Evolutionary conservation across 2,113 vertebrate genomes (phyloP), one percentile per base, ranked within the genome.

Genomic region (Entelurus aequoreus): DNA sequence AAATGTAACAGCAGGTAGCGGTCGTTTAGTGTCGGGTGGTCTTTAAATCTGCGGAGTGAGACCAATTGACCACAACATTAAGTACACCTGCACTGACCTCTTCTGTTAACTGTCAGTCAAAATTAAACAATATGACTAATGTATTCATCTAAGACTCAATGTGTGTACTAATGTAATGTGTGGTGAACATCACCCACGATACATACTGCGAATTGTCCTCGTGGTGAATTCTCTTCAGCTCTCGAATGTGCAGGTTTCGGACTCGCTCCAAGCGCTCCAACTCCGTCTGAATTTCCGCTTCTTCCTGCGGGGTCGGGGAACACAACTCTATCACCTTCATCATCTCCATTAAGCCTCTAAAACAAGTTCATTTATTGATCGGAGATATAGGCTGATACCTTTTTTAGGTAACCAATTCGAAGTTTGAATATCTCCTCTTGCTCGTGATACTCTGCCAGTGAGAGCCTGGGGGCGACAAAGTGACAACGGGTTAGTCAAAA

Each of bases 391-490:
- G 53, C 13, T 37, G 1, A 35, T 83, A 96, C 95, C 92, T 98
- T 98, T 91, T 98, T 98, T 77, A 98, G 89, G 76, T 96, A 93
- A 76, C 94, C 94, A 75, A 98, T 88, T 86, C 94, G 88, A 60
- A 98, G 93, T 88, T 96, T 98, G 82, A 98, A 98, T 75, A 98
- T 98, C 85, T 98, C 95, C 63, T 98, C 95, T 81, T 98, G 95
- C 83, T 96, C 94, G 1, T 97, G 94, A 84, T 97, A 98, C 76
- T 97, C 95, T 68, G 95, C 93, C 88, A 98, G 88, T 1, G 95
- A 95, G 90, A 98, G 91, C 84, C 95, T 98, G 80, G 28, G 51
- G 6, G 38, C 1, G 51, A 59, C 2, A 37, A 14, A 60, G 16
- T 3, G 50, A 7, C 5, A 16, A 47, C 47, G 16, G 57, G 15